Percentiles rank a stretch among this genome's conserved stretches.
phyloP scores from a whole-genome alignment of 2,797 vertebrate species.

The Geotrypetes seraphini region DNA sequence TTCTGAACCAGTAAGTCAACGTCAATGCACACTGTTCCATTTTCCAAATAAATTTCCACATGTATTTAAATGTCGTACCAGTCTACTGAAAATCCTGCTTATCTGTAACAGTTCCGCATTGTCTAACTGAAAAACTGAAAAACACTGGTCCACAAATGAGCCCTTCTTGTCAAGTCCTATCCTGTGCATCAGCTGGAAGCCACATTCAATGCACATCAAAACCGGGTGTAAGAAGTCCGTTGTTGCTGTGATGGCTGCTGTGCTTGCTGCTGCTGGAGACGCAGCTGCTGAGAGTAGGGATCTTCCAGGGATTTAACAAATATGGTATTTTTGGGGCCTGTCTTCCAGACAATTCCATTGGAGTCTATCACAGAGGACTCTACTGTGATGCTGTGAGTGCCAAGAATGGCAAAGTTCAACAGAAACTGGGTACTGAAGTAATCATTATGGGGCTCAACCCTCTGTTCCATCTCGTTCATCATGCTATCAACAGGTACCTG shows the following conservation, averaged over 20 bases:
- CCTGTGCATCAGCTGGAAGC: neutral
- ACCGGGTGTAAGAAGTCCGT: constrained; percentile 70
- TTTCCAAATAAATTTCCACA: too few species aligned
- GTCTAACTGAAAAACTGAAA: too few species aligned
- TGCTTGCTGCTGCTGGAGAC: constrained; percentile 76
- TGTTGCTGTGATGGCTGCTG: constrained; percentile 51
- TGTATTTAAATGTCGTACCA: too few species aligned
- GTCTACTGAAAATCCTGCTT: too few species aligned
- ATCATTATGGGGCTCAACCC: constrained; percentile 93
- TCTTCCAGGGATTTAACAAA: constrained; percentile 92
- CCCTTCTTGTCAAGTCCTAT: neutral
- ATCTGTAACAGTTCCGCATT: too few species aligned
- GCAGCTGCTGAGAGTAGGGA: constrained; percentile 88
- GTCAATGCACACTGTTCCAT: too few species aligned
- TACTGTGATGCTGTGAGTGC: constrained; percentile 83
- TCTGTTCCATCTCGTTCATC: constrained; percentile 91
- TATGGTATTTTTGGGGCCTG: constrained; percentile 82
- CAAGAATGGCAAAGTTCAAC: constrained; percentile 82
- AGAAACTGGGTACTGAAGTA: constrained; percentile 98
- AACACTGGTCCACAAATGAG: too few species aligned
- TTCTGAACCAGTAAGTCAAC: too few species aligned
- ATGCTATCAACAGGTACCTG: constrained; percentile 78
- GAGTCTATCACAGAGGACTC: constrained; percentile 92
- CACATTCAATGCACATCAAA: constrained; percentile 39
- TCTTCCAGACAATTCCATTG: constrained; percentile 88